Conservation (phyloP, 2,113 vertebrate genomes). For the Theropithecus gelada region DNA sequence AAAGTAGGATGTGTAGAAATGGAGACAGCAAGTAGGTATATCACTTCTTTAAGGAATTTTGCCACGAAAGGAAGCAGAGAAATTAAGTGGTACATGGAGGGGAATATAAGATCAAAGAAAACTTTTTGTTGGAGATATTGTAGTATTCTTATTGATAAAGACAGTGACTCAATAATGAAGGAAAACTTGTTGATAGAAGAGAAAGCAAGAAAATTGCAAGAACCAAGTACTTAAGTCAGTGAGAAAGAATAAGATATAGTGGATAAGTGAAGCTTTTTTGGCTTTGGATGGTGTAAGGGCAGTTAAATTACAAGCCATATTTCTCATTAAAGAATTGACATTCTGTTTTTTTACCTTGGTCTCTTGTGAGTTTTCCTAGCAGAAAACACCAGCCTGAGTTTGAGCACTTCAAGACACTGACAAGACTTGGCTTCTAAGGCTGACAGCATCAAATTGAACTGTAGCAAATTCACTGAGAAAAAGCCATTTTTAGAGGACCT, state of each 20-base stretch:
- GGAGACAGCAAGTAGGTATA: background rate
- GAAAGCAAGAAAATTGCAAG: background rate
- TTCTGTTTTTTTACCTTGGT: background rate
- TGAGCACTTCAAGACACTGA: background rate
- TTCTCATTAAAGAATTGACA: slow-evolving; percentile 37
- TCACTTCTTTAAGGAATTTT: background rate
- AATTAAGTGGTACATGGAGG: background rate
- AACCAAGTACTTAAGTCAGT: background rate
- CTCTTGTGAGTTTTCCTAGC: slow-evolving; percentile 19
- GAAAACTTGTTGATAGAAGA: background rate
- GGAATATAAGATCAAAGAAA: background rate
- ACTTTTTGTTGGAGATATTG: background rate
- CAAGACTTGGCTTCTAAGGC: background rate
- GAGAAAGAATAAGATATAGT: background rate
- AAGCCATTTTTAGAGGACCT: background rate
- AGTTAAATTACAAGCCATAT: slow-evolving; percentile 15
- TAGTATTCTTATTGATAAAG: background rate
- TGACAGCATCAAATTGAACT: background rate
- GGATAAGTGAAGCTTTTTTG: background rate
- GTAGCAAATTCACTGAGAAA: background rate
- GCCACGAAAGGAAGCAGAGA: background rate
- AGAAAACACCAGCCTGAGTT: slow-evolving; percentile 12
- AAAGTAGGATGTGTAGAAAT: background rate
- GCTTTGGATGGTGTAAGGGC: background rate
- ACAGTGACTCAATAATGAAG: background rate